phyloP scores from a whole-genome alignment of 2,888 invertebrate species.

The Chrysolina americana region DNA sequence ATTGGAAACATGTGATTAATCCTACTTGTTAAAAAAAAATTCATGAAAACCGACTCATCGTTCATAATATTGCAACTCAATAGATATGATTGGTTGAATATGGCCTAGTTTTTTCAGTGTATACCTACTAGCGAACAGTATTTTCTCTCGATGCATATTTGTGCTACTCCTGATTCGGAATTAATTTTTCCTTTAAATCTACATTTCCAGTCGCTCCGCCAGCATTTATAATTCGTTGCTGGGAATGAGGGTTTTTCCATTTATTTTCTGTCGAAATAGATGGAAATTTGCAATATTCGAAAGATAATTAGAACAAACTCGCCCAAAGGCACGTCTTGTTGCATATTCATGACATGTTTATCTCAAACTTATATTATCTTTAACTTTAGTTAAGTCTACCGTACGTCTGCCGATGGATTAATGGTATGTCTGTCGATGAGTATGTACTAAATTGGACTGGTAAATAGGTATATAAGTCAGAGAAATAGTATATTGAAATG shows the following conservation, averaged over 20 bases:
- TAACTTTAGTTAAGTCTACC: conserved; percentile 65
- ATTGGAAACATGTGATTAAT: too few relatives aligned
- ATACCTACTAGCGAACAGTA: neutral
- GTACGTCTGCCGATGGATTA: conserved; percentile 55
- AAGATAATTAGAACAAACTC: conserved; percentile 61
- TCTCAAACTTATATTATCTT: conserved; percentile 69
- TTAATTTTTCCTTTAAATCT: conserved; percentile 5
- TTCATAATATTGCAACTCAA: neutral
- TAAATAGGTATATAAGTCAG: neutral
- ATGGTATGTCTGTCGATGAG: conserved; percentile 50
- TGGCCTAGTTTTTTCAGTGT: neutral
- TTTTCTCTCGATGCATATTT: conserved; percentile 1
- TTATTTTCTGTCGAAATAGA: conserved; percentile 49
- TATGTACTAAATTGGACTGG: conserved; percentile 28
- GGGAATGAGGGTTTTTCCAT: conserved; percentile 29
- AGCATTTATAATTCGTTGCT: conserved; percentile 13
- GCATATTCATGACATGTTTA: conserved; percentile 69
- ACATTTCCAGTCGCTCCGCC: conserved; percentile 5
- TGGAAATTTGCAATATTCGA: conserved; percentile 61
- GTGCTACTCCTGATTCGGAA: neutral
- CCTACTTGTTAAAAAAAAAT: too few relatives aligned
- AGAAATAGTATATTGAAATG: too few relatives aligned
- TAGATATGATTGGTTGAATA: neutral
- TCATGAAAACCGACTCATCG: too few relatives aligned
- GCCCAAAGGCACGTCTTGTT: conserved; percentile 58